Percentiles rank a stretch among this genome's conserved stretches.
These are phyloP conservation scores for Protophormia terraenovae DNA, from an alignment of 2,888 invertebrate genomes.

Conservation along the genomic window DNA sequence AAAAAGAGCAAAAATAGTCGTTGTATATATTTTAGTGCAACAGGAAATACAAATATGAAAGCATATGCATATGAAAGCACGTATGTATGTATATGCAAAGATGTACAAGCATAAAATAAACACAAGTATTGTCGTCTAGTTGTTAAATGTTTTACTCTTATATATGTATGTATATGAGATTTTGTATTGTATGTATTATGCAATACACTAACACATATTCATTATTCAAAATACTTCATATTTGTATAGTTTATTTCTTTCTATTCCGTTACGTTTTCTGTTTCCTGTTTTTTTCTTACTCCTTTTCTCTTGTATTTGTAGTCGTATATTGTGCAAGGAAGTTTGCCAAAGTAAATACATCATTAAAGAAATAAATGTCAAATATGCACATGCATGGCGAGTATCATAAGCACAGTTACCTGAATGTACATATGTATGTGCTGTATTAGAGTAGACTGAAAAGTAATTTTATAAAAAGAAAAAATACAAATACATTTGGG, in stretches of 20 bases:
- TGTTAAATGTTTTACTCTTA: background rate
- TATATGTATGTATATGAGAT: background rate
- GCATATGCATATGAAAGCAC: slow-evolving; percentile 1
- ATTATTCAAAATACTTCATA: background rate
- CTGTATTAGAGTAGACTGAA: background rate
- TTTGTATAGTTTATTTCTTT: slow-evolving; percentile 3
- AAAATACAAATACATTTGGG: no score
- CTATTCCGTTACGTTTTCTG: background rate
- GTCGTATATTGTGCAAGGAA: background rate
- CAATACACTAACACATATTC: slow-evolving; percentile 2
- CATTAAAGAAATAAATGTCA: slow-evolving; percentile 57
- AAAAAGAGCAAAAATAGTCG: slow-evolving; percentile 30
- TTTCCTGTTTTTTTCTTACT: background rate
- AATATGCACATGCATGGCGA: slow-evolving; percentile 28
- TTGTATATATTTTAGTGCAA: slow-evolving; percentile 40
- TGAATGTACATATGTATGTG: background rate
- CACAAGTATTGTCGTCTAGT: background rate
- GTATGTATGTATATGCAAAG: background rate
- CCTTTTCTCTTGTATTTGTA: background rate
- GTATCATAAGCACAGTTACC: slow-evolving; percentile 15
- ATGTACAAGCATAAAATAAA: background rate
- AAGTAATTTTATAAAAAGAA: no score
- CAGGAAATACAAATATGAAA: slow-evolving; percentile 54
- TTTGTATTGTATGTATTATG: background rate
- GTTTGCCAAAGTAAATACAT: slow-evolving; percentile 50